These are phyloP conservation scores for Idaea dimidiata DNA, from an alignment of 2,888 invertebrate genomes.

Conservation along the genomic window DNA sequence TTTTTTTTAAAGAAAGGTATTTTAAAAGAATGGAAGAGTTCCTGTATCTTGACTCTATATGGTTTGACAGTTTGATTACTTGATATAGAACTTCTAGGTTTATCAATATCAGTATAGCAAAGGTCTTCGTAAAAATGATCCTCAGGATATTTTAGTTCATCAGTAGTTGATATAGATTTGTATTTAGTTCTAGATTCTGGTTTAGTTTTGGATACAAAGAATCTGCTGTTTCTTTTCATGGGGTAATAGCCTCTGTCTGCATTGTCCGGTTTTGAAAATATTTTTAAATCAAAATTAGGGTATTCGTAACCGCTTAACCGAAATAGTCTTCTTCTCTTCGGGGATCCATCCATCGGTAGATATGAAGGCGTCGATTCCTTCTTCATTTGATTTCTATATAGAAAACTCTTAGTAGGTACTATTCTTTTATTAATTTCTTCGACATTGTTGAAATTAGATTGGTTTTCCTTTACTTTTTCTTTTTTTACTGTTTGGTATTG, in stretches of 20 bases:
- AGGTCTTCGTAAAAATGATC: constrained; percentile 74
- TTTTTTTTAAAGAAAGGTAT: constrained; percentile 63
- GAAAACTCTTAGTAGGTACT: constrained; percentile 70
- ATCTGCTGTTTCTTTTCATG: constrained; percentile 58
- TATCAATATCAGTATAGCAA: constrained; percentile 57
- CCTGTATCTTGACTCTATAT: constrained; percentile 64
- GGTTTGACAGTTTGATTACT: constrained; percentile 45
- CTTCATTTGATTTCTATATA: constrained; percentile 63
- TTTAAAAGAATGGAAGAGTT: constrained; percentile 63
- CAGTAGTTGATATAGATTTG: constrained; percentile 54
- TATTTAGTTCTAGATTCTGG: constrained; percentile 58
- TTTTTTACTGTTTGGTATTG: constrained; percentile 67
- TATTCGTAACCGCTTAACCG: constrained; percentile 69
- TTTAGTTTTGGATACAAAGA: constrained; percentile 50
- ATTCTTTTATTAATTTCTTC: constrained; percentile 66
- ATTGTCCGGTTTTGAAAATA: constrained; percentile 51
- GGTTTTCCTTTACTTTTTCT: constrained; percentile 6
- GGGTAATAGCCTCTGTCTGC: constrained; percentile 70
- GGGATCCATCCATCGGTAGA: constrained; percentile 63
- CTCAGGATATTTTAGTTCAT: constrained; percentile 53
- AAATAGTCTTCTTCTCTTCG: constrained; percentile 57
- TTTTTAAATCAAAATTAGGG: constrained; percentile 60
- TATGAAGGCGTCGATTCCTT: constrained; percentile 59
- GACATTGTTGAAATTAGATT: constrained; percentile 43
- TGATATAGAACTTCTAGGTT: constrained; percentile 25